Conservation (phyloP, 2,113 vertebrate species). For the Clarias magur region DNA sequence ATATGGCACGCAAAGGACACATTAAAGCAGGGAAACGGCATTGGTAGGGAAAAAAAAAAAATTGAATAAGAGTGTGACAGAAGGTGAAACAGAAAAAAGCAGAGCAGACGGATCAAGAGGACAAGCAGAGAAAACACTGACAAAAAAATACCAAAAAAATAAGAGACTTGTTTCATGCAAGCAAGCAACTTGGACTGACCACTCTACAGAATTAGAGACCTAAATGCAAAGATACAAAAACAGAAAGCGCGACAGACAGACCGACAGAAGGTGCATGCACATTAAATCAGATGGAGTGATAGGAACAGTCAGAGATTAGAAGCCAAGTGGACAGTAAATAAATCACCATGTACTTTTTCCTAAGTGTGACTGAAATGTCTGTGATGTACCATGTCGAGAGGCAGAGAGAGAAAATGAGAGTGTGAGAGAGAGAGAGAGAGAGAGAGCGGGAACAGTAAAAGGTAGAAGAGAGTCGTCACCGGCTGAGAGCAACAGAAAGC, state of each 20-base stretch:
- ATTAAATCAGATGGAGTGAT: conserved; percentile 55
- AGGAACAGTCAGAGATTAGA: conserved; percentile 61
- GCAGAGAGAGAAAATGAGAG: background rate
- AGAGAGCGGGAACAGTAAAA: background rate
- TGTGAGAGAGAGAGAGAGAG: background rate
- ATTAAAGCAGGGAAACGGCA: conserved; percentile 23
- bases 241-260: conserved; percentile 6
- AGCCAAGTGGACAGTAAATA: conserved; percentile 60
- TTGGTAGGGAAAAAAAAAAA: conserved; percentile 22
- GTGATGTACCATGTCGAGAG: conserved; percentile 44
- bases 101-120: conserved; percentile 1
- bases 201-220: background rate
- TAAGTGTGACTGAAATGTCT: conserved; percentile 68
- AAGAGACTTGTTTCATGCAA: background rate
- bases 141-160: background rate
- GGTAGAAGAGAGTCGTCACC: background rate
- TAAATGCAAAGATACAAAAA: background rate
- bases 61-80: conserved; percentile 18
- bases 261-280: conserved; percentile 35
- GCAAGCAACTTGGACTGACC: background rate
- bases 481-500: background rate
- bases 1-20: conserved; percentile 25
- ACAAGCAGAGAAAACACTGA: background rate
- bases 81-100: conserved; percentile 16
- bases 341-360: conserved; percentile 60